Base-by-base conservation (phyloP, 2,797 vertebrate species). In the Helarctos malayanus region DNA sequence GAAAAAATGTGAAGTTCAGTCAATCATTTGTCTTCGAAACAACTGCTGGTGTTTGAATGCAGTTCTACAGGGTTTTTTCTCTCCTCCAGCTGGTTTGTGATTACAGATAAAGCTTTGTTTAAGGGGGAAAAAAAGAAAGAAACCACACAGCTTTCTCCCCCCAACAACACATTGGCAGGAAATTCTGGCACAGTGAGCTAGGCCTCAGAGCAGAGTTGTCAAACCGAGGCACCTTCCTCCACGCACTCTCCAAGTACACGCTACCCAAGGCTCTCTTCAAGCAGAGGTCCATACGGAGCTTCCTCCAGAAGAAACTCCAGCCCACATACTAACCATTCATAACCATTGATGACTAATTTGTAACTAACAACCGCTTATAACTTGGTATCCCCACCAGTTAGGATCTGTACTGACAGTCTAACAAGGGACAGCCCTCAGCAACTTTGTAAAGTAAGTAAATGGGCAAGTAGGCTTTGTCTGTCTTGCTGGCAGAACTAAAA, bases 21-120 rank as follows among this genome's bases (percentile, higher is more conserved):
- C 85, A 86, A 91, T 93, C 63, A 93, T 87, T 89, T 91, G 38
- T 90, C 91, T 95, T 86, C 93, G 94, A 80, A 97, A 97, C 80
- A 91, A 83, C 63, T 95, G 86, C 75, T 78, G n/a, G 19, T 95
- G 38, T 96, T 95, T 96, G 76, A 94, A 84, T 57, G 92, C 56
- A 87, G 13, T 38, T 89, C 49, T 79, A 88, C 10, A 32, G 54
- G n/a, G 6, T 38, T 93, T 92, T 86, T 82, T 54, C 9, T 91
- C 93, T 82, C 65, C 45, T 93, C 81, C 63, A 94, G 49, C 76
- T 95, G n/a, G 49, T 93, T 95, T 96, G 75, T 89, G 83, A 93
- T 94, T 84, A 89, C 10, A 89, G 47, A 82, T 73, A 84, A 84
- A 81, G 65, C 65, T 96, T 96, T 93, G 68, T 54, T 94, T 92